Evolutionary conservation across 2,113 vertebrate genomes (phyloP).

Genomic region (Cyphomyrus plagiostoma): DNA sequence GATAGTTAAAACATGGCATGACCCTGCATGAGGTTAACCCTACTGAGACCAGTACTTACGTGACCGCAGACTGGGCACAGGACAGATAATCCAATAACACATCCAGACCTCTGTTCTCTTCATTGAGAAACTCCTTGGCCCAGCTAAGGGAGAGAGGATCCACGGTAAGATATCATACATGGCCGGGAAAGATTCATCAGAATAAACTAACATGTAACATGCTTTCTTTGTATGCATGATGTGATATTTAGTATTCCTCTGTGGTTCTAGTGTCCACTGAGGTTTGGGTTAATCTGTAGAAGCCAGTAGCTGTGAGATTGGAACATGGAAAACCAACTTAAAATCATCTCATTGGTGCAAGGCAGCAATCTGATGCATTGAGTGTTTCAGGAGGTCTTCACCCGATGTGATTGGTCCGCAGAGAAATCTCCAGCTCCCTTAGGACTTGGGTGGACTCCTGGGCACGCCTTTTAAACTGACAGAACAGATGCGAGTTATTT

Average conservation of each 20-base stretch:
- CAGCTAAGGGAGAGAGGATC: slow-evolving; percentile 53
- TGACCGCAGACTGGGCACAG: slow-evolving; percentile 75
- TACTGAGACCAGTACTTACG: slow-evolving; percentile 58
- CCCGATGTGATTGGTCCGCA: slow-evolving; percentile 96
- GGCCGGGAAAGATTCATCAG: neutral
- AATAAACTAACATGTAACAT: neutral
- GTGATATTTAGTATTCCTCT: neutral
- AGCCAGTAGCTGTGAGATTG: neutral
- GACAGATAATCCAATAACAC: slow-evolving; percentile 88
- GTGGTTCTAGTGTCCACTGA: neutral
- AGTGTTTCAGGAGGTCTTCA: slow-evolving; percentile 45
- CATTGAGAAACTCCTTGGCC: slow-evolving; percentile 85
- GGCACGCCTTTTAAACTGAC: slow-evolving; percentile 67
- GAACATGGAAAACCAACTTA: neutral
- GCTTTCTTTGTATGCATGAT: neutral
- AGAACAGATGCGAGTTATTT: neutral
- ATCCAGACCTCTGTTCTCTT: slow-evolving; percentile 86
- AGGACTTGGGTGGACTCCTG: slow-evolving; percentile 91
- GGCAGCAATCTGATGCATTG: neutral
- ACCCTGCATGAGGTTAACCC: neutral
- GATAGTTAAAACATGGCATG: neutral
- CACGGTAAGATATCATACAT: neutral
- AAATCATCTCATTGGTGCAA: neutral
- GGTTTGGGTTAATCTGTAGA: neutral
- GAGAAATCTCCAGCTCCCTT: slow-evolving; percentile 88